Percentiles rank a stretch among this genome's conserved stretches.
Conservation (phyloP, 1,140 invertebrate species). For the Amphibalanus amphitrite region DNA sequence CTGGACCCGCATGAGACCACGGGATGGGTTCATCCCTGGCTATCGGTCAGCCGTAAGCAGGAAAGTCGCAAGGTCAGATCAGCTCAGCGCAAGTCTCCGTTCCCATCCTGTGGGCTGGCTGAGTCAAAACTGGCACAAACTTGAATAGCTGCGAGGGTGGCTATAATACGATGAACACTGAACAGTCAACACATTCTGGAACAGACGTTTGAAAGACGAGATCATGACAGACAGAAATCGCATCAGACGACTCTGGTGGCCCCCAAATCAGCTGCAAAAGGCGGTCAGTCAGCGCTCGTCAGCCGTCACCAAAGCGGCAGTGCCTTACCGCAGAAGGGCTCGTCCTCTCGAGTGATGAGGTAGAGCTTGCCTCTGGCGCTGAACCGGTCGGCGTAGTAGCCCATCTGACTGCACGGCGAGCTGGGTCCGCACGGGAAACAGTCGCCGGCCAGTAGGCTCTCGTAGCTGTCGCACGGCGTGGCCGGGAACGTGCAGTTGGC, state of each 20-base stretch:
- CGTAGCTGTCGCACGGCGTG: conserved; percentile 68
- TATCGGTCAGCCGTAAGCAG: too few species aligned
- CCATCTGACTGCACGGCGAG: conserved; percentile 70
- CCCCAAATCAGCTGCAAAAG: background rate
- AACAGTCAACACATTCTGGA: too few species aligned
- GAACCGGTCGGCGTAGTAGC: conserved; percentile 72
- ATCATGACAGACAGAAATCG: conserved; percentile 12
- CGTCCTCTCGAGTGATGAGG: conserved; percentile 69
- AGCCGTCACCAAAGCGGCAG: conserved; percentile 5
- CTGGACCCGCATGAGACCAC: too few species aligned
- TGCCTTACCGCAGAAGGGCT: conserved; percentile 63
- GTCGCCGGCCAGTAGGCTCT: conserved; percentile 56
- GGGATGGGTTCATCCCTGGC: too few species aligned
- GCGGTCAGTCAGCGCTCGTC: conserved; percentile 7
- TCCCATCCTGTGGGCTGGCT: too few species aligned
- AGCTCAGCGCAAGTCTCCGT: too few species aligned
- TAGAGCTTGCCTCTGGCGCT: conserved; percentile 57
- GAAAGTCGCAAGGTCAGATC: too few species aligned
- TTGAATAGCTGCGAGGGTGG: too few species aligned
- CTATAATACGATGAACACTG: too few species aligned
- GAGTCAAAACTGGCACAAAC: too few species aligned
- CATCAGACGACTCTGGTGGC: conserved; percentile 10
- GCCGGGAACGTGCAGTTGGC: conserved; percentile 74
- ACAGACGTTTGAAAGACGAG: too few species aligned
- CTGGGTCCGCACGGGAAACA: conserved; percentile 44